A percentile compares a stretch with the other conserved stretches of the same genome.
Evolutionary conservation across 2,113 vertebrate species (phyloP).

Genomic region (human (Homo sapiens)): DNA sequence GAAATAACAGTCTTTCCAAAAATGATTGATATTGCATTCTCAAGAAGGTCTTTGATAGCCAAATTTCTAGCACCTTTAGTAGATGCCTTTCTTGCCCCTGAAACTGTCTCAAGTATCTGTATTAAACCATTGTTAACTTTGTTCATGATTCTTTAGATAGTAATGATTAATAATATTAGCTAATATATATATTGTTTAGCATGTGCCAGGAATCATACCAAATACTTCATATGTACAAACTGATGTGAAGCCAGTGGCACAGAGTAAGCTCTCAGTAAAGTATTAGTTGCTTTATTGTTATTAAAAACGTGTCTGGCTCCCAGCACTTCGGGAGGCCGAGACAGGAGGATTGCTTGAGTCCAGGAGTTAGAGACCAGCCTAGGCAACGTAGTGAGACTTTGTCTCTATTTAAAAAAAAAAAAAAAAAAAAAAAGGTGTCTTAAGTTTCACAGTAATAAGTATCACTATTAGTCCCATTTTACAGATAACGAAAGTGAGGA

Average conservation of each 20-base stretch:
- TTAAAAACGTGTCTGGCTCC: background rate
- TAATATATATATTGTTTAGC: background rate
- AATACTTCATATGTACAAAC: background rate
- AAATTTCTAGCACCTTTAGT: background rate
- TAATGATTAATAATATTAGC: background rate
- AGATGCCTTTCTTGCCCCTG: background rate
- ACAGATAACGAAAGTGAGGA: background rate
- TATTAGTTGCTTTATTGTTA: background rate
- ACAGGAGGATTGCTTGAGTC: no score
- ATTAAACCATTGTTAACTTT: background rate
- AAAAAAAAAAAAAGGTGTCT: background rate
- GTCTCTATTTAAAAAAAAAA: no score
- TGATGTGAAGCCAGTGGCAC: background rate
- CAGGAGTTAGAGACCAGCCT: no score
- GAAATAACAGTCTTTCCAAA: slow-evolving; percentile 36
- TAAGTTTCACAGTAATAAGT: slow-evolving; percentile 25
- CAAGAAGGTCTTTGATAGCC: background rate
- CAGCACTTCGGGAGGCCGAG: no score
- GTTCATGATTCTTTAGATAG: background rate
- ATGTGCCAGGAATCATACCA: background rate
- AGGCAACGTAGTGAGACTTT: no score
- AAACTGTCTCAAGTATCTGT: background rate
- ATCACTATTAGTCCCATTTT: background rate
- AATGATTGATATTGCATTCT: background rate
- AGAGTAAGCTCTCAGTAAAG: background rate